phyloP scores from a whole-genome alignment of 2,888 invertebrate species.

The Hermodice carunculata region DNA sequence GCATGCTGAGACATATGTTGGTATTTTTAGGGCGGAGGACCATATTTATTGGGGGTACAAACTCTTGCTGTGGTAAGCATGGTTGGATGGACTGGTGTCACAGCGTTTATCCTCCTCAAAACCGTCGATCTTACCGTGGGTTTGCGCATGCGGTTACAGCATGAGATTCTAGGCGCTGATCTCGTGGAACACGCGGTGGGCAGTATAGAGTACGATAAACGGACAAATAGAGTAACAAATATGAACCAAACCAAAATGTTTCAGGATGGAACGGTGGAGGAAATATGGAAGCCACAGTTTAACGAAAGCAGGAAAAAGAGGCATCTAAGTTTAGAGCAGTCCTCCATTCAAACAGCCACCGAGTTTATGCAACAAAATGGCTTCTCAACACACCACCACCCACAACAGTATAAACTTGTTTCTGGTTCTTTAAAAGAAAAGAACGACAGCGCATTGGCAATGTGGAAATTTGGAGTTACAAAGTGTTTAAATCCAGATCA shows the following conservation, averaged over 20 bases:
- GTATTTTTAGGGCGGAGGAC: conserved; percentile 67
- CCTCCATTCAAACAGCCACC: too few relatives aligned
- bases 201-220: neutral
- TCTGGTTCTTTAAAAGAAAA: too few relatives aligned
- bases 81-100: conserved; percentile 80
- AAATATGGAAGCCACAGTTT: neutral
- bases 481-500: too few relatives aligned
- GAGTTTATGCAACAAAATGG: too few relatives aligned
- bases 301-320: neutral
- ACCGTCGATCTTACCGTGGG: conserved; percentile 29
- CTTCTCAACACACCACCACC: too few relatives aligned
- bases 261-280: neutral
- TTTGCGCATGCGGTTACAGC: conserved; percentile 26
- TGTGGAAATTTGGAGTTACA: too few relatives aligned
- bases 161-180: conserved; percentile 37
- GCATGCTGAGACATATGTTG: too few relatives aligned
- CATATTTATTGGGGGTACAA: conserved; percentile 89
- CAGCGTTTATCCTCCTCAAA: conserved; percentile 82
- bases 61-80: conserved; percentile 81
- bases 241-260: neutral
- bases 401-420: too few relatives aligned
- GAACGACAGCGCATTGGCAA: too few relatives aligned
- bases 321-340: too few relatives aligned
- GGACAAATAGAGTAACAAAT: neutral
- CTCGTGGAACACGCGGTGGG: conserved; percentile 32